Conservation (phyloP, 2,113 vertebrate genomes). For the Scophthalmus maximus region DNA sequence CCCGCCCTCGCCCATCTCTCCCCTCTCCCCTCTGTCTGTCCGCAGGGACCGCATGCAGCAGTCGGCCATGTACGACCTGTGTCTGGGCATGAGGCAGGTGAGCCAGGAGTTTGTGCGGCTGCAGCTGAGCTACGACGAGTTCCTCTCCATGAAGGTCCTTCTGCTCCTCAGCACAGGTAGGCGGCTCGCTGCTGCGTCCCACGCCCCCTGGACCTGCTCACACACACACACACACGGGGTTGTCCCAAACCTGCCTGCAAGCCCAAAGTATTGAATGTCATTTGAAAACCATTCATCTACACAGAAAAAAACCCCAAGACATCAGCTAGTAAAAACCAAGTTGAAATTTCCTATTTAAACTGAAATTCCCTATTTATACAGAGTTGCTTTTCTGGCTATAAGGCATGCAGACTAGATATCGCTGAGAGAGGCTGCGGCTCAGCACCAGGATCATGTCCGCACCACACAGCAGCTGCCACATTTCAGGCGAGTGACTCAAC, state of each 20-base stretch:
- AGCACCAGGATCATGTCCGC: not conserved
- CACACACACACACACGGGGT: no score
- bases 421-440: not conserved
- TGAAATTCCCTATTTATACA: not conserved
- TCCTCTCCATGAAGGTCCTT: slow-evolving; percentile 97
- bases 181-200: no score
- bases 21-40: not conserved
- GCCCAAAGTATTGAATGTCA: slow-evolving; percentile 11
- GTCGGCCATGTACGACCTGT: slow-evolving; percentile 98
- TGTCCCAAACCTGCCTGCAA: not conserved
- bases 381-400: not conserved
- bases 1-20: not conserved
- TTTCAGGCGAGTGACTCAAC: no score
- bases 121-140: slow-evolving; percentile 97
- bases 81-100: slow-evolving; percentile 97
- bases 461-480: no score
- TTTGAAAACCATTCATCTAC: not conserved
- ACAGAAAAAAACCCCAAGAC: not conserved
- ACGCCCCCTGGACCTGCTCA: slow-evolving; percentile 5
- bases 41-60: slow-evolving; percentile 96
- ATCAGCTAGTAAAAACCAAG: not conserved
- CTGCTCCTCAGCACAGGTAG: slow-evolving; percentile 96
- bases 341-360: not conserved
- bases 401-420: not conserved
- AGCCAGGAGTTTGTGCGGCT: slow-evolving; percentile 97